Evolutionary conservation across 2,888 invertebrate genomes (phyloP), one percentile per base, ranked within the genome.

Genomic region (Tiliacea citrago): DNA sequence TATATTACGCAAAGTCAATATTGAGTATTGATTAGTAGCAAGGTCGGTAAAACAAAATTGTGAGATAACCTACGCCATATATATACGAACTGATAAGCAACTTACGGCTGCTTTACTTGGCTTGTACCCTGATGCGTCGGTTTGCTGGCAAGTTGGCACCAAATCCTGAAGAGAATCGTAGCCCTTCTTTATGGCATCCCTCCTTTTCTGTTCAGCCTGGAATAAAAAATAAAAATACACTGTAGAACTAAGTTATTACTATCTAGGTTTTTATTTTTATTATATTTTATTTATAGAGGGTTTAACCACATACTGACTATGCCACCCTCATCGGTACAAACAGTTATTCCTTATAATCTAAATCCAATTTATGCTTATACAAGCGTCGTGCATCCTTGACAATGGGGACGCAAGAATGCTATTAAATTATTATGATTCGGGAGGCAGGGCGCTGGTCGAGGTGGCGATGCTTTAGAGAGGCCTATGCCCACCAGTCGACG

Each of bases 141-240:
- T 98, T 91, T 99, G 98, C 92, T 99, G 99, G 90, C 99, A 99
- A 71, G 98, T 99, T 0, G 99, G 99, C 18, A 99, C 99, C 82
- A 99, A 95, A 89, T 98, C 98, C 94, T 99, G 99, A 29, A 99
- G 96, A 5, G 98, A 98, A 93, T 99, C 99, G 93, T 99, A 99
- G 0, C 99, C 99, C 93, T 99, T 99, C 94, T 99, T 99, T 81
- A 99, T 99, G 3, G 99, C 99, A 97, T 99, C 99, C 90, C 99
- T 97, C 83, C 99, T 97, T 92, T 99, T 99, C 93, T 99, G 99
- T 94, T 99, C 99, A 5, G 99, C 99, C 96, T 99, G 97, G 51
- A 89, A 90, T 51, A 62, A 18, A 55, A 77, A 13, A 24, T n/a
- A 8, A 47, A 10, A n/a, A 29, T 29, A 29, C 13, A 45, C 16